Evolutionary conservation across 2,113 vertebrate genomes (phyloP).

Genomic region (Podilymbus podiceps): DNA sequence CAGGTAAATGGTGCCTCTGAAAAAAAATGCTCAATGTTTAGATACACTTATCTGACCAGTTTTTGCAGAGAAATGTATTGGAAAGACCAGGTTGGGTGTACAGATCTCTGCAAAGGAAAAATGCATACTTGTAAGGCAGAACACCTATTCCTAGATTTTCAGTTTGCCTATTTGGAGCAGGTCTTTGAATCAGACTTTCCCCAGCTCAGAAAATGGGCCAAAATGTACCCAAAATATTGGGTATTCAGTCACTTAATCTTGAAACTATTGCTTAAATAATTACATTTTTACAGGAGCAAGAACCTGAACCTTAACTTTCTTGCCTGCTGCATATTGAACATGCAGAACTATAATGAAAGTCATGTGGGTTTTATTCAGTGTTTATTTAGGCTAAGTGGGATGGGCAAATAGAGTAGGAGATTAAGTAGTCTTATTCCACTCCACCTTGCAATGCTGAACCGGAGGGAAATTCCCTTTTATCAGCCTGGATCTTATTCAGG

Average conservation of each 20-base stretch:
- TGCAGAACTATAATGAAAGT: neutral
- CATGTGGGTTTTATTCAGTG: neutral
- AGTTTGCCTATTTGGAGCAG: neutral
- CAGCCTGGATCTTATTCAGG: neutral
- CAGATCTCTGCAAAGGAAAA: neutral
- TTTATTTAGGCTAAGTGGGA: neutral
- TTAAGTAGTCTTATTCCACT: neutral
- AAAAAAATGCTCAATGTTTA: neutral
- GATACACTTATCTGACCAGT: neutral
- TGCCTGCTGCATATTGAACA: neutral
- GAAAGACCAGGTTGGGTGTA: neutral
- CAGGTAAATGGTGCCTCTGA: neutral
- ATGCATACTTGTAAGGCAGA: neutral
- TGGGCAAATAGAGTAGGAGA: neutral
- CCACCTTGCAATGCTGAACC: neutral
- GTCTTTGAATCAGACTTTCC: neutral
- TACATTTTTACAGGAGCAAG: neutral
- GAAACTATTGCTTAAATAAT: neutral
- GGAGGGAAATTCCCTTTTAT: neutral
- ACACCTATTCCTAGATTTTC: neutral
- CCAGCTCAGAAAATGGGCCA: neutral
- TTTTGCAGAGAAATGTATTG: neutral
- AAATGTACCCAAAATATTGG: neutral
- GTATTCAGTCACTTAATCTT: neutral
- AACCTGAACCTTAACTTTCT: neutral